A percentile compares a stretch with the other conserved stretches of the same genome.
Evolutionary conservation across 1,140 invertebrate genomes (phyloP).

Genomic region (Aricia agestis): DNA sequence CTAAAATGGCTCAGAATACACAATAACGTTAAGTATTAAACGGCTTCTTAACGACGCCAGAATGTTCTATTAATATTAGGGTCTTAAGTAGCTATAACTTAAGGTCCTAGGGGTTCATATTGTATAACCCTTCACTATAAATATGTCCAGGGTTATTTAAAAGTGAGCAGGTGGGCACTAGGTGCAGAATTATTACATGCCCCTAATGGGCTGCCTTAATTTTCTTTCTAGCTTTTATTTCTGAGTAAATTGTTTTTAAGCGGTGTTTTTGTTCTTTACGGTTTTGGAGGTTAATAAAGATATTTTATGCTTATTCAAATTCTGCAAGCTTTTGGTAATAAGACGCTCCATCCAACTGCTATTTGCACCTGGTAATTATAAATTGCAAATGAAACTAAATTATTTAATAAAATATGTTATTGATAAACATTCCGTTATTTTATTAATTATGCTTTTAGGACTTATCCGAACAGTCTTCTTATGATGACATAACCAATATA

Average conservation of each 20-base stretch:
- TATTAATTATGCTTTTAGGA: conserved; percentile 24
- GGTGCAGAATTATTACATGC: conserved; percentile 12
- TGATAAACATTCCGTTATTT: too few relatives aligned
- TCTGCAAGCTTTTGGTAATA: neutral
- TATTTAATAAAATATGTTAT: too few relatives aligned
- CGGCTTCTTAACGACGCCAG: conserved; percentile 21
- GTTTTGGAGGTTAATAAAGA: neutral
- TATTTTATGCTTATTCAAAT: neutral
- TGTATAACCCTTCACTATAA: conserved; percentile 37
- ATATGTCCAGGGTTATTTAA: conserved; percentile 37
- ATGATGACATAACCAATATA: conserved; percentile 32
- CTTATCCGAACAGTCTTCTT: conserved; percentile 22
- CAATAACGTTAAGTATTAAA: conserved; percentile 13
- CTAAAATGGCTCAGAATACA: neutral
- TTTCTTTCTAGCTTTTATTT: conserved; percentile 18
- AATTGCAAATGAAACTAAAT: too few relatives aligned
- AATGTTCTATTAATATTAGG: conserved; percentile 21
- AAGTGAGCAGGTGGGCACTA: conserved; percentile 32
- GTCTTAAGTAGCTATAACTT: conserved; percentile 21
- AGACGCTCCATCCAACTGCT: neutral
- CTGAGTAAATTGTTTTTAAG: conserved; percentile 9
- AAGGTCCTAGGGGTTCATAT: conserved; percentile 15
- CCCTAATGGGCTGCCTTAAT: conserved; percentile 18
- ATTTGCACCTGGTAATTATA: neutral
- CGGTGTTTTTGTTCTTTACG: conserved; percentile 1